A percentile compares a stretch with the other conserved stretches of the same genome.
phyloP scores from a whole-genome alignment of 2,113 vertebrate species.

The Misgurnus anguillicaudatus region DNA sequence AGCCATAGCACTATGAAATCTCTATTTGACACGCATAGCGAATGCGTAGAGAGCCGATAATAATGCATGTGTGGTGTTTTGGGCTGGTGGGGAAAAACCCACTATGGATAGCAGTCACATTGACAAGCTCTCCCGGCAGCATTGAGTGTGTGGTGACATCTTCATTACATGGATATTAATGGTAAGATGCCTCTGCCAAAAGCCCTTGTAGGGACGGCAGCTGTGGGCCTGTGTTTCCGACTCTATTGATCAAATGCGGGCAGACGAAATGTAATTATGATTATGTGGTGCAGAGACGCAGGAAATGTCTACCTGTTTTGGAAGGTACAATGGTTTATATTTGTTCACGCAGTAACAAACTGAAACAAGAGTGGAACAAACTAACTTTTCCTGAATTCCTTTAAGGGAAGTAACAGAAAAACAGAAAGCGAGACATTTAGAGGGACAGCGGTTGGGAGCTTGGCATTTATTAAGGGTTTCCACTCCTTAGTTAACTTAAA shows the following conservation, averaged over 20 bases:
- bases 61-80: conserved; percentile 16
- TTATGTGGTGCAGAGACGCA: not conserved
- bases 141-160: conserved; percentile 47
- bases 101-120: conserved; percentile 16
- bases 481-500: no score
- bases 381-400: not conserved
- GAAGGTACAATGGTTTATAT: not conserved
- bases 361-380: not conserved
- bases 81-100: conserved; percentile 18
- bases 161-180: conserved; percentile 55
- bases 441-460: no score
- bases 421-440: not conserved
- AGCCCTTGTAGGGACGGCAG: conserved; percentile 27
- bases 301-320: not conserved
- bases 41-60: conserved; percentile 1
- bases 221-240: conserved; percentile 46
- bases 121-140: conserved; percentile 44
- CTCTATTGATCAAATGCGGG: conserved; percentile 27
- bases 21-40: not conserved
- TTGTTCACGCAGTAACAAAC: not conserved
- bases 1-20: not conserved
- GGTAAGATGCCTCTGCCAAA: conserved; percentile 31
- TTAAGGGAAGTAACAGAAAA: not conserved
- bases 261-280: conserved; percentile 37
- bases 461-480: no score